Percentiles rank a stretch among this genome's conserved stretches.
Conservation (phyloP, 2,113 vertebrate genomes). For the Nansenia antarctica region DNA sequence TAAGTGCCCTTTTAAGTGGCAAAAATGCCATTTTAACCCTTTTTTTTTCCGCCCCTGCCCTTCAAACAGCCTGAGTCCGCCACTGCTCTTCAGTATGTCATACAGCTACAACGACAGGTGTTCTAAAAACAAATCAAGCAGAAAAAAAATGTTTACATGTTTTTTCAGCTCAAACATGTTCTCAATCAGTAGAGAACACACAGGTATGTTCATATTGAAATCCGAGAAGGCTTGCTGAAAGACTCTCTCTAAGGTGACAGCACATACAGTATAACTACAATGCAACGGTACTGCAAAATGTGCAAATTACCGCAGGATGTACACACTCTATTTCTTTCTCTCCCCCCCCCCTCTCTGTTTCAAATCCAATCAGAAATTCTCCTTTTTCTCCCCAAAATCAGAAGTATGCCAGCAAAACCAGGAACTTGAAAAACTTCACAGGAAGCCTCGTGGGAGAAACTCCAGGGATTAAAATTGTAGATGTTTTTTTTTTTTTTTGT, state of each 20-base stretch:
- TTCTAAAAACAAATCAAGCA: neutral
- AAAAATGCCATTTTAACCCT: no score
- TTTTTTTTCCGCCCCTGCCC: neutral
- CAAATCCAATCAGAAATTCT: neutral
- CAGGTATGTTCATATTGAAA: neutral
- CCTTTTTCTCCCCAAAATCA: neutral
- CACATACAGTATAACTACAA: no score
- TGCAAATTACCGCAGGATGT: neutral
- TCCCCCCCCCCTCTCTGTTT: neutral
- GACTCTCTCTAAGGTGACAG: neutral
- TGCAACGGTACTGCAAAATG: neutral
- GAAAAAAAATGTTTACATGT: neutral
- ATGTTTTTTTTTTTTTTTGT: no score
- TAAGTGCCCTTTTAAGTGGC: no score
- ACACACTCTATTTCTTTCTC: neutral
- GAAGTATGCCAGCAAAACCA: neutral
- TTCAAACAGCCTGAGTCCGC: neutral
- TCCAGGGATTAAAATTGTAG: no score
- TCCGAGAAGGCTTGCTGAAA: neutral
- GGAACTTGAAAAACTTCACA: conserved; percentile 15
- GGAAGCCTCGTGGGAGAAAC: neutral
- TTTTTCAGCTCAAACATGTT: neutral
- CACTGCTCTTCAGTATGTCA: neutral
- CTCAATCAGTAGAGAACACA: neutral
- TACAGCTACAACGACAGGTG: neutral